Percentiles rank a stretch among this genome's conserved stretches.
Evolutionary conservation across 2,113 vertebrate genomes (phyloP).

Genomic region (Rattus norvegicus): GRCr8 NC_086023.1:73874501-73875000

Average conservation of each 20-base stretch:
- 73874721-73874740: not conserved
- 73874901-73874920: conserved; percentile 73
- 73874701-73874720: not conserved
- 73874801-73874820: conserved; percentile 60
- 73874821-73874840: conserved; percentile 55
- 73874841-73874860: conserved; percentile 40
- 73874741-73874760: conserved; percentile 34
- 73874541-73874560: not conserved
- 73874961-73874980: not conserved
- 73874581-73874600: not conserved
- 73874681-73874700: not conserved
- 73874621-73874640: not conserved
- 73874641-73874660: not conserved
- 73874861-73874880: conserved; percentile 63
- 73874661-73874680: conserved; percentile 17
- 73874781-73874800: not conserved
- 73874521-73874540: not conserved
- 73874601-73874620: not conserved
- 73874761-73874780: conserved; percentile 35
- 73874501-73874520: not conserved
- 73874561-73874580: not conserved
- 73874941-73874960: conserved; percentile 1
- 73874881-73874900: conserved; percentile 55
- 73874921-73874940: conserved; percentile 51
- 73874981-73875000: not conserved